phyloP scores from a whole-genome alignment of 2,797 vertebrate species.

The Urosaurus nigricauda region DNA sequence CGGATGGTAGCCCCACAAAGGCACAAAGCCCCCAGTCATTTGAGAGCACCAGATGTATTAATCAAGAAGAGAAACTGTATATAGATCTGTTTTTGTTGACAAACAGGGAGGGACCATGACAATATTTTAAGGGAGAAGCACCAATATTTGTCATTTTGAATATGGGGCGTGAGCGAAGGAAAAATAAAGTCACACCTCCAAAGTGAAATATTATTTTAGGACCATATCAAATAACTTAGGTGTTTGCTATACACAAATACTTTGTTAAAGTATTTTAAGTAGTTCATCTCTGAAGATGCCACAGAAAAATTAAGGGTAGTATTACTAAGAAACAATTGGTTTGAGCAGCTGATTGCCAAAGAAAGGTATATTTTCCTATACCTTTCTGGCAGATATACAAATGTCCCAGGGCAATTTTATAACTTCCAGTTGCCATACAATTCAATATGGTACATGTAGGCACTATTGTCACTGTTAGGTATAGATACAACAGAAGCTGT shows the following conservation, averaged over 20 bases:
- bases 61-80: neutral
- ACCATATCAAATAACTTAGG: neutral
- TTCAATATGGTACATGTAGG: neutral
- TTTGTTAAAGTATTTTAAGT: neutral
- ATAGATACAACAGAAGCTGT: neutral
- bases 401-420: neutral
- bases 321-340: neutral
- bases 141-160: neutral
- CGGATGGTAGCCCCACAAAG: neutral
- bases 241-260: neutral
- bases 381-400: neutral
- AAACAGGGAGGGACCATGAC: neutral
- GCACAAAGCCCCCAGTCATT: neutral
- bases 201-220: neutral
- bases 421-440: neutral
- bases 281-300: neutral
- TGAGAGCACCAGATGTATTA: neutral
- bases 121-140: neutral
- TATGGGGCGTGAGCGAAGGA: neutral
- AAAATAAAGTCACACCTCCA: neutral
- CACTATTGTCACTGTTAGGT: neutral
- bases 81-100: neutral
- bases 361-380: neutral
- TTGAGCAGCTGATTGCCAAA: neutral
- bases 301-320: neutral